A percentile compares a stretch with the other conserved stretches of the same genome.
Conservation (phyloP, 2,888 invertebrate genomes). For the Microplitis manilae region DNA sequence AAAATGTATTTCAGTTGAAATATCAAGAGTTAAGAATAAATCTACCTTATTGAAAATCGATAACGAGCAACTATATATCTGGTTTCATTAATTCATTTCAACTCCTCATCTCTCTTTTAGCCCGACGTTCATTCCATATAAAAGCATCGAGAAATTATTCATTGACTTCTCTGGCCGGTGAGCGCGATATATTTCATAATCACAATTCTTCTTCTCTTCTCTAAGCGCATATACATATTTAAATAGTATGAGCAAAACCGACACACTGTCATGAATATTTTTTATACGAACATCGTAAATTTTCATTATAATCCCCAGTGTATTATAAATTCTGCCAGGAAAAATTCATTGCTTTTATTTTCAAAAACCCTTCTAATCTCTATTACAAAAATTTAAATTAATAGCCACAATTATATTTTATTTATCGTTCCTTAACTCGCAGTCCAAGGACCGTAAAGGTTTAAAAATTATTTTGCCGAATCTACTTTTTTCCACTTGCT, state of each 20-base stretch:
- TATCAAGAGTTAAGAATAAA: neutral
- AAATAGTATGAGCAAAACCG: neutral
- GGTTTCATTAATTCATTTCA: conserved; percentile 33
- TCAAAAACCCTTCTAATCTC: no score
- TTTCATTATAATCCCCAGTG: conserved; percentile 28
- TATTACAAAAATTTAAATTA: no score
- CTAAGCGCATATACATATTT: no score
- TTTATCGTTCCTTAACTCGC: no score
- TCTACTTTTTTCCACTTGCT: no score
- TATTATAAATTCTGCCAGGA: neutral
- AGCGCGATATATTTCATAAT: conserved; percentile 40
- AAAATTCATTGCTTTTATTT: neutral
- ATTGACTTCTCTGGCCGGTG: conserved; percentile 32
- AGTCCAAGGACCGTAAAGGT: no score
- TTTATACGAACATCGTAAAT: conserved; percentile 19
- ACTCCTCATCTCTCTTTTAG: conserved; percentile 17
- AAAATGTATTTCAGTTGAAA: neutral
- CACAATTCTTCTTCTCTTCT: conserved; percentile 17
- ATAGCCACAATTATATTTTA: no score
- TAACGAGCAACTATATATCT: conserved; percentile 20
- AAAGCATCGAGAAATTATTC: conserved; percentile 34
- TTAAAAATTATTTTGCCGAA: no score
- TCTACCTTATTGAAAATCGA: neutral
- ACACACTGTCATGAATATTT: neutral
- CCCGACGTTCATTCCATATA: conserved; percentile 12